A percentile compares a stretch with the other conserved stretches of the same genome.
phyloP scores from a whole-genome alignment of 2,113 vertebrate genomes.

The Hyperoodon ampullatus region DNA sequence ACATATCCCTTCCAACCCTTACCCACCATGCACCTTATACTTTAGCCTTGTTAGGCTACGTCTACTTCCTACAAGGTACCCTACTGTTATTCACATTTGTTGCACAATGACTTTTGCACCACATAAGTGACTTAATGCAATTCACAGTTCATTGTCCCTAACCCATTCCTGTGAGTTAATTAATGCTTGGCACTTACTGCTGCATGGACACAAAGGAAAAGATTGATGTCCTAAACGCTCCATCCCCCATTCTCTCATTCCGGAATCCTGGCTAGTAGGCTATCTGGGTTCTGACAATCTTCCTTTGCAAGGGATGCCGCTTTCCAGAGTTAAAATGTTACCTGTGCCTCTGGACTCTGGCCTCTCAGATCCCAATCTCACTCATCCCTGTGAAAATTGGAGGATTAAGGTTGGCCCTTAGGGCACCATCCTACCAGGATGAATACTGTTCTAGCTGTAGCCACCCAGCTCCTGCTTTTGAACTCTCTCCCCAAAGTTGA shows the following conservation, averaged over 20 bases:
- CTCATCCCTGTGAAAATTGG: neutral
- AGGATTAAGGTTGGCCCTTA: neutral
- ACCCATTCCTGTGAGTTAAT: neutral
- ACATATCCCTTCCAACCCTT: neutral
- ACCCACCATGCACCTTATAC: too few species aligned
- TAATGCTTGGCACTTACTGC: neutral
- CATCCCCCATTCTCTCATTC: neutral
- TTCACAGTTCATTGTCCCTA: neutral
- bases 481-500: neutral
- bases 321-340: neutral
- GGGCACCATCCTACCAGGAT: neutral
- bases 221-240: neutral
- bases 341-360: neutral
- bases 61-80: neutral
- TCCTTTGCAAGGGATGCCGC: neutral
- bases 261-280: neutral
- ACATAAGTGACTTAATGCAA: neutral
- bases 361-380: neutral
- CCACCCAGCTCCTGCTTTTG: neutral
- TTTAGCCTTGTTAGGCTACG: neutral
- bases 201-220: neutral
- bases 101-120: neutral
- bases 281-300: neutral
- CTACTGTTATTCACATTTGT: neutral
- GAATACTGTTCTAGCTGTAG: neutral